Conservation (phyloP, 1,140 invertebrate species). For the Neodiprion lecontei region DNA sequence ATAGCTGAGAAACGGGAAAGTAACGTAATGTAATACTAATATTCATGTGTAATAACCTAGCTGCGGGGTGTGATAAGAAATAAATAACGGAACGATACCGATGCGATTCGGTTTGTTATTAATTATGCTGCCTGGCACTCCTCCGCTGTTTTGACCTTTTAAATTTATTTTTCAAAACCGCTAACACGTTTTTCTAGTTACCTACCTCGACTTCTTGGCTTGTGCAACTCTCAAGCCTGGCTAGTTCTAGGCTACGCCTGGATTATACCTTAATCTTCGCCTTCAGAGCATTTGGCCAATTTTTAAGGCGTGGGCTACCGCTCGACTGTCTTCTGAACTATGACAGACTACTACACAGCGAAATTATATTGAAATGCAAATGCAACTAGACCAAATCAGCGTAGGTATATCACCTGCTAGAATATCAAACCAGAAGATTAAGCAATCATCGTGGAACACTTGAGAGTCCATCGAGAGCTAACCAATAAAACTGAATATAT, state of each 20-base stretch:
- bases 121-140: background rate
- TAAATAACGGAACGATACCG: background rate
- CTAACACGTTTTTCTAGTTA: background rate
- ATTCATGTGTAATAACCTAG: background rate
- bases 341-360: background rate
- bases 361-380: constrained; percentile 18
- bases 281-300: background rate
- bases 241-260: background rate
- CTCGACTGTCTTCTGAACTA: background rate
- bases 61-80: background rate
- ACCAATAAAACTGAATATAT: too few relatives aligned
- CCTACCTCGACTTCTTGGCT: background rate
- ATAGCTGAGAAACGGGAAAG: background rate
- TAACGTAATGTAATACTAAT: background rate
- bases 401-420: constrained; percentile 26
- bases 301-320: background rate
- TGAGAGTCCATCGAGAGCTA: too few relatives aligned
- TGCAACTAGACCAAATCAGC: constrained; percentile 39
- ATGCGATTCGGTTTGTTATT: background rate
- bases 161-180: background rate
- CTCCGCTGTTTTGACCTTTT: background rate
- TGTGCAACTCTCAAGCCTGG: background rate
- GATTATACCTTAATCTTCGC: background rate
- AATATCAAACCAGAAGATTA: background rate
- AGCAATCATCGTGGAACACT: background rate